These are phyloP conservation scores for Tragopan temminckii DNA, from an alignment of 2,797 vertebrate genomes.

Conservation along the genomic window DNA sequence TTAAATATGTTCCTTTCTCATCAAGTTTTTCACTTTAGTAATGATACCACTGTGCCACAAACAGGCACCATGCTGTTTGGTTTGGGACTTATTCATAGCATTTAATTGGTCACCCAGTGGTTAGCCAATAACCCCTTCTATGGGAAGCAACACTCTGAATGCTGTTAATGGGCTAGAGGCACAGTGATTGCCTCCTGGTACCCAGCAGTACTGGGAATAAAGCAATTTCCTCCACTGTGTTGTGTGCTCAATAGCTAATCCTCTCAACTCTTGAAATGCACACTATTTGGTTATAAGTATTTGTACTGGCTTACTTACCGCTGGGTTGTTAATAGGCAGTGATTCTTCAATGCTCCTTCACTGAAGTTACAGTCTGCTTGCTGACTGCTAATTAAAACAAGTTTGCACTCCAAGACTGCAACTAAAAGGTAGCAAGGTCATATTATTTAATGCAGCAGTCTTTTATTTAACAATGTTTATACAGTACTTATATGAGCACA, in stretches of 20 bases:
- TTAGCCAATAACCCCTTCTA: slow-evolving; percentile 91
- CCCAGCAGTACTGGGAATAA: slow-evolving; percentile 90
- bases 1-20: slow-evolving; percentile 91
- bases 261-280: slow-evolving; percentile 88
- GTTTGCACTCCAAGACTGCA: slow-evolving; percentile 84
- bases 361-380: slow-evolving; percentile 88
- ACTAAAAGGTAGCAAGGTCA: slow-evolving; percentile 86
- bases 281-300: slow-evolving; percentile 91
- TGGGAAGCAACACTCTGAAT: slow-evolving; percentile 87
- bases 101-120: slow-evolving; percentile 92
- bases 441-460: slow-evolving; percentile 80
- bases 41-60: slow-evolving; percentile 90
- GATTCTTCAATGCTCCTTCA: slow-evolving; percentile 89
- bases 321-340: slow-evolving; percentile 90
- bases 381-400: slow-evolving; percentile 90
- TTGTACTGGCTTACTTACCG: slow-evolving; percentile 89
- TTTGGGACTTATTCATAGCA: slow-evolving; percentile 90
- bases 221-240: slow-evolving; percentile 90
- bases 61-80: slow-evolving; percentile 89
- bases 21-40: slow-evolving; percentile 90
- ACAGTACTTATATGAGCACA: slow-evolving; percentile 31
- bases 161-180: slow-evolving; percentile 89
- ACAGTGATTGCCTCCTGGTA: slow-evolving; percentile 89
- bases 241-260: slow-evolving; percentile 91
- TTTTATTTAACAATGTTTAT: slow-evolving; percentile 80